Conservation (phyloP, 1,140 invertebrate species). For the Rhopalosiphum maidis region DNA sequence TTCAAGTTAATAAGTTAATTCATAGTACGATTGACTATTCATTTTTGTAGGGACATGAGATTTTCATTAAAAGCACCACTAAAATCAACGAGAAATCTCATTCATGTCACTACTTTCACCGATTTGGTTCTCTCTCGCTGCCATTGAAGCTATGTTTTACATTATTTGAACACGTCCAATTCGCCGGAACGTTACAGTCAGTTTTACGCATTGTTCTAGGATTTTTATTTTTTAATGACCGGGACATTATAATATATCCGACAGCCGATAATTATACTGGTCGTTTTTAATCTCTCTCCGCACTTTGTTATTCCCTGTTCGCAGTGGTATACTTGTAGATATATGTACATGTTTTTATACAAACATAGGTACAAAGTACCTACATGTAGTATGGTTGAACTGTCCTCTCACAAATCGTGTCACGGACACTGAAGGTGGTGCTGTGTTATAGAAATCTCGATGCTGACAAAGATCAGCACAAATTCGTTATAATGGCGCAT, state of each 20-base stretch:
- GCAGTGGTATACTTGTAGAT: neutral
- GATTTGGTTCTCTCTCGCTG: neutral
- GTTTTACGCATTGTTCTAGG: slow-evolving; percentile 27
- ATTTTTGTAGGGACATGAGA: neutral
- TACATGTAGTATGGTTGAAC: neutral
- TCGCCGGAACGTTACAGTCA: neutral
- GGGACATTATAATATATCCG: slow-evolving; percentile 3
- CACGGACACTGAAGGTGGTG: slow-evolving; percentile 37
- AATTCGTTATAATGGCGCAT: slow-evolving; percentile 40
- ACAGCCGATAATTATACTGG: slow-evolving; percentile 1
- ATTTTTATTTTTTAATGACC: slow-evolving; percentile 9
- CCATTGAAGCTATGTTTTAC: slow-evolving; percentile 12
- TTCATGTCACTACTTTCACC: neutral
- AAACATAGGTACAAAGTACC: neutral
- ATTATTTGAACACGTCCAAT: slow-evolving; percentile 38
- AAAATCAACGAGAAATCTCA: neutral
- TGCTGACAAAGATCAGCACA: slow-evolving; percentile 50
- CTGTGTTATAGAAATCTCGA: slow-evolving; percentile 47
- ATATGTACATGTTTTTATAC: neutral
- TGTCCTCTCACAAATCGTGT: slow-evolving; percentile 46
- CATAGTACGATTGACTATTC: neutral
- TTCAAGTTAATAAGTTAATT: neutral
- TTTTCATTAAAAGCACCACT: neutral
- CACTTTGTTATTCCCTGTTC: neutral
- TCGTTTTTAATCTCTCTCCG: slow-evolving; percentile 6